Base-by-base conservation (phyloP, 1,140 invertebrate species). In the Bombus ignitus region DNA sequence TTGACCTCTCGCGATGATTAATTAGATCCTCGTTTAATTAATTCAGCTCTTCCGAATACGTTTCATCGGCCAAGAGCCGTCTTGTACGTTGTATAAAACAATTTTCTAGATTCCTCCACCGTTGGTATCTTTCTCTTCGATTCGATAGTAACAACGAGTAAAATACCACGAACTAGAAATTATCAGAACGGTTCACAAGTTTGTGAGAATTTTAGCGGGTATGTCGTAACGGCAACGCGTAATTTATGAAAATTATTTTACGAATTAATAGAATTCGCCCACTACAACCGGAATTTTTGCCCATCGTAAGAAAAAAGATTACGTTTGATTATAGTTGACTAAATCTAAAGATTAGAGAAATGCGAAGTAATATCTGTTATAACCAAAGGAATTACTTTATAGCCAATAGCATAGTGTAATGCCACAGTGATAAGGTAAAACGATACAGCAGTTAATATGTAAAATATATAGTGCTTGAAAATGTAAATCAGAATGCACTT, bases 1-100 rank as follows among this genome's bases (percentile, higher is more conserved):
- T 47, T 47, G 39, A 73, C 71, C 42, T 47, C 44, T 32, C 42
- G 18, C 71, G 71, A 73, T 73, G 71, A 73, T 73, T 44, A 73
- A 73, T 32, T 73, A 73, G n/a, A 47, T 44, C 71, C 42, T 9
- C 42, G 6, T 44, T 42, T 73, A 32, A 44, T 72, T 44, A 72
- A 72, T 72, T 15, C n/a, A 32, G 28, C n/a, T 73, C 42, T 44
- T 6, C 28, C 39, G n/a, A 44, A 44, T n/a, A 18, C 39, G 25
- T 71, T 71, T 70, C 35, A 13, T 70, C 9, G 68, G 68, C 37
- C 68, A 32, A 35, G 12, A 62, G 59, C 65, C 65, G 15, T 15
- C 15, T 32, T 2, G n/a, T 32, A 66, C 62, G 59, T 22, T 2
- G 47, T 62, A 12, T 3, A 2, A 32, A 66, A 66, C 62, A 6